Conservation (phyloP, 2,797 vertebrate genomes). For the Sebastes minor region DNA sequence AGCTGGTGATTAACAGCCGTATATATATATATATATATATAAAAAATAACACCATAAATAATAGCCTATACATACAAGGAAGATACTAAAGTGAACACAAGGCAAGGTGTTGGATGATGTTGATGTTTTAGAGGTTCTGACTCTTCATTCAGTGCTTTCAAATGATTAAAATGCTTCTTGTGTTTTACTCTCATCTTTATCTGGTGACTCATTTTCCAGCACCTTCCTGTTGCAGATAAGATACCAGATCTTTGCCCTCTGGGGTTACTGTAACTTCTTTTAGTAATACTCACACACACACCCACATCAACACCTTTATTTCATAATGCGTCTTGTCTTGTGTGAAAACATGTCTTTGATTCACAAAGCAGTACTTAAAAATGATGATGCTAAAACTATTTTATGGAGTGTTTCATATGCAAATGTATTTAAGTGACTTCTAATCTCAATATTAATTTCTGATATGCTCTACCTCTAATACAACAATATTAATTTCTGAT, state of each 20-base stretch:
- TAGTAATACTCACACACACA: neutral
- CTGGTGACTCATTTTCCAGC: conserved; percentile 2
- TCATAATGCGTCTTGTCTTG: neutral
- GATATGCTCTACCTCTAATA: neutral
- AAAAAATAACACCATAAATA: too few species aligned
- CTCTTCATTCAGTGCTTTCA: too few species aligned
- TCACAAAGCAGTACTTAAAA: neutral
- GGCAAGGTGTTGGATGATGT: too few species aligned
- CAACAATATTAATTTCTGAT: too few species aligned
- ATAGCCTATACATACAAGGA: neutral
- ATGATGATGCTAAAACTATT: neutral
- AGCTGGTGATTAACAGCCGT: neutral
- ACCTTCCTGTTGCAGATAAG: conserved; percentile 21
- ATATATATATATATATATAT: too few species aligned
- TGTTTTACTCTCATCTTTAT: neutral
- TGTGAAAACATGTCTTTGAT: neutral
- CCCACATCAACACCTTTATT: neutral
- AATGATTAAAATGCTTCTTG: neutral
- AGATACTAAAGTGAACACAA: neutral
- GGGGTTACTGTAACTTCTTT: neutral
- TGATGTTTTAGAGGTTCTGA: too few species aligned
- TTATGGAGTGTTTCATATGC: neutral
- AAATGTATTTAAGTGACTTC: neutral
- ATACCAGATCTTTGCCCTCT: conserved; percentile 48
- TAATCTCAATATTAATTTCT: neutral